These are phyloP conservation scores for Dolichallabes microphthalmus DNA, from an alignment of 2,113 vertebrate genomes.

Conservation along the genomic window DNA sequence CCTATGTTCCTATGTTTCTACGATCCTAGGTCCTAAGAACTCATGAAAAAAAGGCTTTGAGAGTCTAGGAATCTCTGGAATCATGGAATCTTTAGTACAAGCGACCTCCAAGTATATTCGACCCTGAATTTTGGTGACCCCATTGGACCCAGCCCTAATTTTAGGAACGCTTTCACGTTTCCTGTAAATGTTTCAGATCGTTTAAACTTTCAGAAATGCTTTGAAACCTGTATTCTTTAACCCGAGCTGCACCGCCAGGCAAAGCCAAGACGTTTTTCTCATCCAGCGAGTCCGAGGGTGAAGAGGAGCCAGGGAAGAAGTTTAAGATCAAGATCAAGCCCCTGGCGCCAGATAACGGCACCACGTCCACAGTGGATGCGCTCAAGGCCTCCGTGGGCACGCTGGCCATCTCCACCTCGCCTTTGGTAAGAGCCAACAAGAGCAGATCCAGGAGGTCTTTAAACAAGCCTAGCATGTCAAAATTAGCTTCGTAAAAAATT, in stretches of 20 bases:
- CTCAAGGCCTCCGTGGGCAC: constrained; percentile 91
- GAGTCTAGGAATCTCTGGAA: not conserved
- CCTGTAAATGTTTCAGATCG: not conserved
- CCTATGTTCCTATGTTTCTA: not conserved
- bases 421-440: constrained; percentile 80
- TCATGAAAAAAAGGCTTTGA: not conserved
- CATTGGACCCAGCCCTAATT: not conserved
- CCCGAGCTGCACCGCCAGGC: constrained; percentile 76
- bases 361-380: constrained; percentile 85
- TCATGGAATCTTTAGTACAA: not conserved
- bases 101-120: not conserved
- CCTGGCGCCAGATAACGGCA: constrained; percentile 81
- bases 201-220: not conserved
- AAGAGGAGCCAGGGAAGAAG: constrained; percentile 90
- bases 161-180: not conserved
- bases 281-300: constrained; percentile 94
- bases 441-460: not conserved
- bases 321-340: constrained; percentile 98
- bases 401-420: constrained; percentile 89
- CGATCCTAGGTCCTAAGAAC: not conserved
- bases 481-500: constrained; percentile 16
- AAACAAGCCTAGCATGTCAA: not conserved
- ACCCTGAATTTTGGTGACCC: not conserved
- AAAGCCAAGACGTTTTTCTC: constrained; percentile 93
- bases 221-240: constrained; percentile 75